Evolutionary conservation across 2,113 vertebrate species (phyloP).

Genomic region (Proteles cristata): DNA sequence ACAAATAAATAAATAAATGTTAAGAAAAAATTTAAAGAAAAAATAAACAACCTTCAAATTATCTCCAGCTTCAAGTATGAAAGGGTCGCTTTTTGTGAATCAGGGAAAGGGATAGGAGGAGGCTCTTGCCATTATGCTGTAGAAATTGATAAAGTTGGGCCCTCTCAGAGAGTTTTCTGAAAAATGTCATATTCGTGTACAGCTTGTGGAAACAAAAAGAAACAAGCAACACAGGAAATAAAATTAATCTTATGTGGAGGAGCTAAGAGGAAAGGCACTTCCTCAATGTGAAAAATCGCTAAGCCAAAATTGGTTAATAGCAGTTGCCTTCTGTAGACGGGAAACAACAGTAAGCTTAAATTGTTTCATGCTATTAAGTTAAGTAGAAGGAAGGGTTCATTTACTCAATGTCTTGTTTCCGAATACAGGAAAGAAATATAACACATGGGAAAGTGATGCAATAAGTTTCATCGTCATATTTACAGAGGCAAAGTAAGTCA

Average conservation of each 20-base stretch:
- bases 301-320: not conserved
- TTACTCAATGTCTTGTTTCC: not conserved
- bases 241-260: not conserved
- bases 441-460: not conserved
- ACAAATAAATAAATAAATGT: too few species aligned
- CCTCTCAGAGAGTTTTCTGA: not conserved
- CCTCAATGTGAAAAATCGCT: not conserved
- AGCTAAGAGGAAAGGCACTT: not conserved
- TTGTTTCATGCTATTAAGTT: constrained; percentile 9
- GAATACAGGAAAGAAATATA: not conserved
- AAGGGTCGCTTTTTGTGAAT: not conserved
- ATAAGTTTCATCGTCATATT: not conserved
- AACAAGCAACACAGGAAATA: not conserved
- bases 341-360: not conserved
- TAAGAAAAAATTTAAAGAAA: too few species aligned
- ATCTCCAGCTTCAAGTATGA: not conserved
- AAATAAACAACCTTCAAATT: not conserved
- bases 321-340: not conserved
- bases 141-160: not conserved
- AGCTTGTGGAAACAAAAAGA: not conserved
- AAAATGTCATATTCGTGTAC: not conserved
- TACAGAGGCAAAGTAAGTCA: not conserved
- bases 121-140: not conserved
- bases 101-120: not conserved
- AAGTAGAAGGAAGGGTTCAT: not conserved